Evolutionary conservation across 2,797 vertebrate genomes (phyloP).

Genomic region (Moxostoma hubbsi): DNA sequence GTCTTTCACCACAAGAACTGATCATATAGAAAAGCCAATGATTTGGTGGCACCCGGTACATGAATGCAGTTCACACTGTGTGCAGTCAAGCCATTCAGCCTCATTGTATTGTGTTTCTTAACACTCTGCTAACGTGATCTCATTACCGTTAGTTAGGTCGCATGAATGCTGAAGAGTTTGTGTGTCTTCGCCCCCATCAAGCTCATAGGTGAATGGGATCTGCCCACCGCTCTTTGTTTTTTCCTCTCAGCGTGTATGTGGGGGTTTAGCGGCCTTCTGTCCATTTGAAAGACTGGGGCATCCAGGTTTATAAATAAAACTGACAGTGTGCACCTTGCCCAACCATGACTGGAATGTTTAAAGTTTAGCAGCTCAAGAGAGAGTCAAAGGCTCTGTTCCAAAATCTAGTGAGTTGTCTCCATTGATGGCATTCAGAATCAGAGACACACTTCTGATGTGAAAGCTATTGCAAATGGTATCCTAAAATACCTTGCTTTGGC

Average conservation of each 20-base stretch:
- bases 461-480: too few relatives aligned
- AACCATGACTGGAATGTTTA: slow-evolving; percentile 80
- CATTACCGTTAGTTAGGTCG: slow-evolving; percentile 71
- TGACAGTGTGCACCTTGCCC: slow-evolving; percentile 75
- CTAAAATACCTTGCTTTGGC: too few relatives aligned
- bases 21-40: slow-evolving; percentile 13
- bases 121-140: slow-evolving; percentile 56
- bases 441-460: neutral
- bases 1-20: slow-evolving; percentile 47
- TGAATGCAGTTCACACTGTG: slow-evolving; percentile 26
- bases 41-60: slow-evolving; percentile 15
- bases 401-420: neutral
- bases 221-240: slow-evolving; percentile 61
- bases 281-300: slow-evolving; percentile 75
- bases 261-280: slow-evolving; percentile 61
- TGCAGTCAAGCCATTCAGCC: slow-evolving; percentile 10
- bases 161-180: slow-evolving; percentile 64
- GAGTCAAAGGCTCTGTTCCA: slow-evolving; percentile 9
- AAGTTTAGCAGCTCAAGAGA: slow-evolving; percentile 68
- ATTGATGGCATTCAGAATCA: neutral
- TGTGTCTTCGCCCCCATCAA: slow-evolving; percentile 53
- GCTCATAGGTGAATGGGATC: slow-evolving; percentile 65
- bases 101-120: slow-evolving; percentile 54
- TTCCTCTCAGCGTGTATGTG: neutral
- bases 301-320: slow-evolving; percentile 81